Base-by-base conservation (phyloP, 2,888 invertebrate species). In the Teinopalpus imperialis region DNA sequence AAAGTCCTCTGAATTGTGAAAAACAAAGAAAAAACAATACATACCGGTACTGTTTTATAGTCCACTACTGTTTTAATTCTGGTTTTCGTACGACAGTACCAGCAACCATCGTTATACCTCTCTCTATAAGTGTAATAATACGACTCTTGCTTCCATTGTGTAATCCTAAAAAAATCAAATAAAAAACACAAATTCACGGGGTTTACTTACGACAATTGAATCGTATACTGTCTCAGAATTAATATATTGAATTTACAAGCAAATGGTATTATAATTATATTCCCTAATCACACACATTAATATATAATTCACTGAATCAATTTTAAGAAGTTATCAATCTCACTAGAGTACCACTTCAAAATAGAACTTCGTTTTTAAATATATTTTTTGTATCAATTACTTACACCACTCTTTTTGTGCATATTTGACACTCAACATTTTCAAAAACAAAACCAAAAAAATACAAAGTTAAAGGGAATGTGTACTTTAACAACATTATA, bases 41-140 rank as follows among this genome's bases (percentile, higher is more conserved):
- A 48, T 39, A 63, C 63, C 27, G 35, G 46, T 2, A 56, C 35
- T 2, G 10, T 16, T 21, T 37, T 51, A 1, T 26, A 16, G 0
- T 41, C 42, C 2, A 24, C 5, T 2, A 39, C 39, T 2, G 23
- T 16, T 1, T 39, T 20, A 2, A 31, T 35, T 30, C 53, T 55
- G 0, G 53, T 53, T 35, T 53, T 56, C 1, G n/a, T 40, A 10
- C 60, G 58, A 3, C 29, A 9, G 6, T 45, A 54, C 45, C 51
- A 59, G 14, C 61, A 62, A 6, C 54, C 47, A 1, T 46, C 48
- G 1, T 12, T 27, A 8, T 57, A 61, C 0, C 54, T 52, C 14
- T 56, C 56, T 24, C 8, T 49, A n/a, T 52, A 53, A 2, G 59
- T 52, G 6, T 49, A 53, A 1, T 3, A 1, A 9, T 35, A 49